A percentile compares a stretch with the other conserved stretches of the same genome.
These are phyloP conservation scores for Darevskia mixta DNA, from an alignment of 2,797 vertebrate genomes.

Conservation along the genomic window DNA sequence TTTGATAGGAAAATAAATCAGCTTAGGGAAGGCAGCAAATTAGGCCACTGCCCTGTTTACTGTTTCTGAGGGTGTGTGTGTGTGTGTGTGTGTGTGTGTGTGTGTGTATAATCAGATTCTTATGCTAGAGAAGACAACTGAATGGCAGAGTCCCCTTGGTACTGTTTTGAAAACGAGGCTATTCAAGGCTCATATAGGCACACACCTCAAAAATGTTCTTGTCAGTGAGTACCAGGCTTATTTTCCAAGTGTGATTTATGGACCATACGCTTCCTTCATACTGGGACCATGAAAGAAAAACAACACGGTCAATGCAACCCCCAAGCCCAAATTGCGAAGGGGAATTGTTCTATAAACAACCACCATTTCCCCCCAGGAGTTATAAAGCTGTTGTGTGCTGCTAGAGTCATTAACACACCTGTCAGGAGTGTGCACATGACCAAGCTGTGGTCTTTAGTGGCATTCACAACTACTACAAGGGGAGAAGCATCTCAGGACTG, in stretches of 20 bases:
- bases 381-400: background rate
- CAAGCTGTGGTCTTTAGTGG: background rate
- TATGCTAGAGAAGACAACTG: slow-evolving; percentile 17
- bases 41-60: background rate
- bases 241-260: slow-evolving; percentile 58
- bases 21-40: slow-evolving; percentile 39
- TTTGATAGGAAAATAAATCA: background rate
- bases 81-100: no score
- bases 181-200: slow-evolving; percentile 51
- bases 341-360: background rate
- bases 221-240: slow-evolving; percentile 27
- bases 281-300: slow-evolving; percentile 29
- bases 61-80: background rate
- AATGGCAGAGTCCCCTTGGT: background rate
- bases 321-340: background rate
- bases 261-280: slow-evolving; percentile 24
- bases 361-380: background rate
- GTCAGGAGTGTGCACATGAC: background rate
- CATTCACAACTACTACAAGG: background rate
- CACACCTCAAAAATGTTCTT: slow-evolving; percentile 37
- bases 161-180: slow-evolving; percentile 35
- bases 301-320: slow-evolving; percentile 31
- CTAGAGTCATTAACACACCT: background rate
- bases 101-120: background rate
- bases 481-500: background rate